Percentiles rank a stretch among this genome's conserved stretches.
Conservation (phyloP, 2,797 vertebrate genomes). For the Labeo calbasu region DNA sequence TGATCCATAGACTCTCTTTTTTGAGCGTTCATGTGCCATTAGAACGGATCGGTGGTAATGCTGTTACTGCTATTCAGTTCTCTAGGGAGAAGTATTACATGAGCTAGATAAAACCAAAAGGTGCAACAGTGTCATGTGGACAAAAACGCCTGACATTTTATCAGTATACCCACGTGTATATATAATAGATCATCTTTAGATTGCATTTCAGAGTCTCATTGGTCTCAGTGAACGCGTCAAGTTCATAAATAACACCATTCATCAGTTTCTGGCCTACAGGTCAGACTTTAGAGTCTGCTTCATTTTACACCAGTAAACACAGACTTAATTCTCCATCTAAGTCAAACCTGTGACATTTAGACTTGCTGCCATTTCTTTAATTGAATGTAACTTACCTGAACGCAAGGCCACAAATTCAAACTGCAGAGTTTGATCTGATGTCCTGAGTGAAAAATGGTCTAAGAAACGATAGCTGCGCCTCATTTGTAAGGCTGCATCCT, state of each 20-base stretch:
- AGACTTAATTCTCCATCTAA: neutral
- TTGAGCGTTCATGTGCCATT: neutral
- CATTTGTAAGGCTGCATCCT: too few species aligned
- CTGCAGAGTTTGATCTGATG: neutral
- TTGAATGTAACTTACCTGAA: constrained; percentile 25
- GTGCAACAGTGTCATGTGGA: neutral
- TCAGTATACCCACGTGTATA: neutral
- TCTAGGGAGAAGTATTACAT: neutral
- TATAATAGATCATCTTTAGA: neutral
- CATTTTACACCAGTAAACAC: constrained; percentile 8
- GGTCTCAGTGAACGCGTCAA: neutral
- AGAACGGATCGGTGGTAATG: neutral
- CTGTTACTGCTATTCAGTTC: neutral
- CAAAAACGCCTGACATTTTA: neutral
- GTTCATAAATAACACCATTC: neutral
- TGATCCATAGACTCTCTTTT: neutral
- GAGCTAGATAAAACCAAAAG: neutral
- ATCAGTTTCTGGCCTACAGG: neutral
- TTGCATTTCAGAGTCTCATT: neutral
- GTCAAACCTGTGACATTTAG: constrained; percentile 23
- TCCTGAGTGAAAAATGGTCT: neutral
- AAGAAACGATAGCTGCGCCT: constrained; percentile 24
- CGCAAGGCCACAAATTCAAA: neutral
- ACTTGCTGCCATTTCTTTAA: neutral
- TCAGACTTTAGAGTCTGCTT: neutral